Conservation (phyloP, 2,113 vertebrate species). For the Dicrurus megarhynchus region DNA sequence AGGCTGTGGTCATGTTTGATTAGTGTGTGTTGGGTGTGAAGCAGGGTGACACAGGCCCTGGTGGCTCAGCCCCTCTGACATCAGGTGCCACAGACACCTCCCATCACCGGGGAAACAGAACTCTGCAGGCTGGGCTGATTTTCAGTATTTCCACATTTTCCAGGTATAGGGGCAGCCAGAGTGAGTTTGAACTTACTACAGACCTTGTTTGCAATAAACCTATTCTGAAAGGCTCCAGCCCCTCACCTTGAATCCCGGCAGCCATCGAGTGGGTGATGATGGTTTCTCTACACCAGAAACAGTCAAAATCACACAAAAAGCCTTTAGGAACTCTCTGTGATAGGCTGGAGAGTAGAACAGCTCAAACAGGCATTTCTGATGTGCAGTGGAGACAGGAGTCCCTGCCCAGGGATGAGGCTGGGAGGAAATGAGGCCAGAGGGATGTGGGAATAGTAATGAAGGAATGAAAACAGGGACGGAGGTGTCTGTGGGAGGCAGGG, state of each 20-base stretch:
- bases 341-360: background rate
- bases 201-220: background rate
- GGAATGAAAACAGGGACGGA: background rate
- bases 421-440: background rate
- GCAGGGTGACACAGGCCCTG: background rate
- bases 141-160: background rate
- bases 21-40: accelerated
- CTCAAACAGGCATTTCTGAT: background rate
- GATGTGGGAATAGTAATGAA: background rate
- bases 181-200: background rate
- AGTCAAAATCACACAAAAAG: background rate
- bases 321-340: background rate
- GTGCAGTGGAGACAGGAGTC: background rate
- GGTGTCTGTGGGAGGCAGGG: background rate
- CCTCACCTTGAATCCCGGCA: background rate
- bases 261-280: background rate
- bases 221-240: background rate
- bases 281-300: background rate
- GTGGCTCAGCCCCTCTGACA: background rate
- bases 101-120: accelerated
- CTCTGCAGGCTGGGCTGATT: background rate
- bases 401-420: background rate
- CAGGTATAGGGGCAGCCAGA: background rate
- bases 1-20: background rate
- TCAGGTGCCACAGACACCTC: background rate